These are phyloP conservation scores for Priocnemis perturbator DNA, from an alignment of 2,888 invertebrate species.

Conservation along the genomic window DNA sequence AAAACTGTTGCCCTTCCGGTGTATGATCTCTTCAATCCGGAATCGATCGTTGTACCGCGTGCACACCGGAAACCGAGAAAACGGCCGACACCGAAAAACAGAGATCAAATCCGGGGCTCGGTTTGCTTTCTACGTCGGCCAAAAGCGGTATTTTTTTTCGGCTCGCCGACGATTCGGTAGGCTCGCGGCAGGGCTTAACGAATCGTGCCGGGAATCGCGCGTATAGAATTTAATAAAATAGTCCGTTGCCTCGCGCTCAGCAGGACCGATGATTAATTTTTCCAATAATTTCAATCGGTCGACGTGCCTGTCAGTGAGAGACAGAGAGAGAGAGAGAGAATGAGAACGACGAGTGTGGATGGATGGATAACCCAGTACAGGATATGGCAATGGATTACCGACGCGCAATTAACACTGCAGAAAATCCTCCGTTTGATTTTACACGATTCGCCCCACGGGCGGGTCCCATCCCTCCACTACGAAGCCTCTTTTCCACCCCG, in stretches of 20 bases:
- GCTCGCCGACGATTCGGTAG: too few species aligned
- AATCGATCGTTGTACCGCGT: too few species aligned
- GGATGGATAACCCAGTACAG: constrained; percentile 27
- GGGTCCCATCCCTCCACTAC: constrained; percentile 35
- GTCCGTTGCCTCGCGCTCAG: not conserved
- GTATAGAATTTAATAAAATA: not conserved
- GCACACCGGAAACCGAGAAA: too few species aligned
- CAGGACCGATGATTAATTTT: constrained; percentile 22
- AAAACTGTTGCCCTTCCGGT: too few species aligned
- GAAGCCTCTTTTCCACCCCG: constrained; percentile 36
- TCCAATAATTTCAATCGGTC: constrained; percentile 20
- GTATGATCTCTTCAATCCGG: too few species aligned
- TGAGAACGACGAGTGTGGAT: not conserved
- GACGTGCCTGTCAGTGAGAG: constrained; percentile 5
- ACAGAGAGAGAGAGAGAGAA: too few species aligned
- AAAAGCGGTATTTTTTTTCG: not conserved
- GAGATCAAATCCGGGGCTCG: not conserved
- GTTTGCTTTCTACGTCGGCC: not conserved
- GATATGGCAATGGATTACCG: constrained; percentile 60
- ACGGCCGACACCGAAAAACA: not conserved
- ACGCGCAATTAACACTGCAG: constrained; percentile 65
- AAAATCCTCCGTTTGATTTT: constrained; percentile 63
- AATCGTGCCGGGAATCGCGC: not conserved
- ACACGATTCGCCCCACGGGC: constrained; percentile 55
- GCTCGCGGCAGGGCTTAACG: not conserved